Conservation (phyloP, 35 echinoderm and acorn worm species). For the Heliocidaris tuberculata region DNA sequence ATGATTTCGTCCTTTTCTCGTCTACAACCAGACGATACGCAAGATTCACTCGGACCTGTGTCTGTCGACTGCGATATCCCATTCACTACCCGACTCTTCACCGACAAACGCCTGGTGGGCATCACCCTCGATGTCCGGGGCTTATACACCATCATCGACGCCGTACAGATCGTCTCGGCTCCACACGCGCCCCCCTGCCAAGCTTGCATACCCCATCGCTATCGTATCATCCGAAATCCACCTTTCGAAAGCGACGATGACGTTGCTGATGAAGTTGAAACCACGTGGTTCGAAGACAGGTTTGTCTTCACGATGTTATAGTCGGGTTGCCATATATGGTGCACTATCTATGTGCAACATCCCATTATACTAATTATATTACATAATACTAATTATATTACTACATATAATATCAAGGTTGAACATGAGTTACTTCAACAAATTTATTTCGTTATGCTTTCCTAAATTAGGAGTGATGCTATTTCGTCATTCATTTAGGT, state of each 20-base stretch:
- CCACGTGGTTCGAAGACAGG: conserved; percentile 66
- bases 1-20: background rate
- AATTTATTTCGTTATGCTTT: too few species aligned
- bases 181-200: conserved; percentile 46
- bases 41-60: conserved; percentile 55
- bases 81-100: conserved; percentile 64
- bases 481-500: too few species aligned
- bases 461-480: too few species aligned
- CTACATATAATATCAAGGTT: too few species aligned
- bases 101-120: background rate
- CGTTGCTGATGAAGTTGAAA: background rate
- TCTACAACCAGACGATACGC: background rate
- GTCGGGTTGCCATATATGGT: too few species aligned
- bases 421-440: too few species aligned
- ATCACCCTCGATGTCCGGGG: conserved; percentile 53
- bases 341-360: too few species aligned
- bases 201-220: conserved; percentile 41
- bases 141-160: conserved; percentile 63
- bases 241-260: conserved; percentile 56
- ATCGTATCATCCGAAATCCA: conserved; percentile 60
- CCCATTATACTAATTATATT: too few species aligned
- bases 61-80: conserved; percentile 85
- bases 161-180: conserved; percentile 68
- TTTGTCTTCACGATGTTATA: conserved; percentile 35
- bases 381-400: too few species aligned